A percentile compares a stretch with the other conserved stretches of the same genome.
phyloP scores from a whole-genome alignment of 2,797 vertebrate species.

The Pachyuromys duprasi region DNA sequence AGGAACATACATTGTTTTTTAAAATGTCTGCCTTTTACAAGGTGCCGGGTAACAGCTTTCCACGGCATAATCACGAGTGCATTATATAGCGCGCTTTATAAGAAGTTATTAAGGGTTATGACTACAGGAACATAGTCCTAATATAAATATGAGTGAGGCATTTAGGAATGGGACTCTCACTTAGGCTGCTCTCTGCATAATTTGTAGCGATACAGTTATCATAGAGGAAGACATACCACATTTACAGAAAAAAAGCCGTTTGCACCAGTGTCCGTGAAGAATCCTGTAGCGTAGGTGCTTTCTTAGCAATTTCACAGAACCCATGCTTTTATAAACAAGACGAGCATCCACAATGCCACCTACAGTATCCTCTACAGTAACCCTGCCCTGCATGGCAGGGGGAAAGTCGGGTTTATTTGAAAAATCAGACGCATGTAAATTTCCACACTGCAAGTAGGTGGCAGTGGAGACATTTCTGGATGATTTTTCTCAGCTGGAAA shows the following conservation, averaged over 20 bases:
- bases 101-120: conserved; percentile 90
- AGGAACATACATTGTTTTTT: conserved; percentile 68
- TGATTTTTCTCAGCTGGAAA: conserved; percentile 84
- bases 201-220: conserved; percentile 82
- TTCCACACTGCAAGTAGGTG: conserved; percentile 87
- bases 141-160: conserved; percentile 87
- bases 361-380: conserved; percentile 65
- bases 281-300: conserved; percentile 50
- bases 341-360: conserved; percentile 78
- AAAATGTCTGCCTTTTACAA: conserved; percentile 58
- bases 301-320: conserved; percentile 73
- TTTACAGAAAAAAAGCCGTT: conserved; percentile 65
- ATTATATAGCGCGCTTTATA: conserved; percentile 87
- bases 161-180: conserved; percentile 86
- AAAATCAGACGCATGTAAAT: conserved; percentile 75
- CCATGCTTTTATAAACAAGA: conserved; percentile 65
- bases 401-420: conserved; percentile 55
- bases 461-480: conserved; percentile 88
- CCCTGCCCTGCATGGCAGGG: conserved; percentile 49
- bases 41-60: conserved; percentile 84
- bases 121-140: conserved; percentile 85
- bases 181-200: conserved; percentile 85
- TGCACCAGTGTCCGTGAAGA: conserved; percentile 68
- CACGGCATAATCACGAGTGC: conserved; percentile 82
- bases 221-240: conserved; percentile 60